Evolutionary conservation across 2,888 invertebrate genomes (phyloP).

Genomic region (Nasonovia ribisnigri): DNA sequence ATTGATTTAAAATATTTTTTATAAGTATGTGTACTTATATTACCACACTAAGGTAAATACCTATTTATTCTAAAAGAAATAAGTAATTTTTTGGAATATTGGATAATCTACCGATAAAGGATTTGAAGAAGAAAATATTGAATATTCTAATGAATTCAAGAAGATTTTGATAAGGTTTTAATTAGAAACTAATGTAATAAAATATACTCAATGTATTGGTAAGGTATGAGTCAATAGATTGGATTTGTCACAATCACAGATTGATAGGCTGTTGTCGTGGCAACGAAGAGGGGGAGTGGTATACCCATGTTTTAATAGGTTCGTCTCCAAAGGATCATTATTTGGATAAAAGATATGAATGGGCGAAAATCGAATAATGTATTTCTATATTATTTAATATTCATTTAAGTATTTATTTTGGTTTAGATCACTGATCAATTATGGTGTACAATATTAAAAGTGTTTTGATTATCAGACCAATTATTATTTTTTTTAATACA

Average conservation of each 20-base stretch:
- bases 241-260: constrained; percentile 9
- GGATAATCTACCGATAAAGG: not conserved
- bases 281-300: not conserved
- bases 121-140: not conserved
- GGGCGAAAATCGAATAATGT: not conserved
- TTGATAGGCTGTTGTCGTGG: not conserved
- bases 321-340: not conserved
- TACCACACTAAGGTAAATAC: not conserved
- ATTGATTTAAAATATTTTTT: not conserved
- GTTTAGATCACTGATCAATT: not conserved
- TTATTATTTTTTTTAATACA: not conserved
- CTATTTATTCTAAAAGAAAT: not conserved
- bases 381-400: not conserved
- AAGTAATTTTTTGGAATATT: not conserved
- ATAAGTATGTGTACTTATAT: not conserved
- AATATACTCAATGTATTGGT: not conserved
- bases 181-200: not conserved
- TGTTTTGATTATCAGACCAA: not conserved
- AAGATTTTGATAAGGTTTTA: not conserved
- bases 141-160: not conserved
- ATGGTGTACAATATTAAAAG: not conserved
- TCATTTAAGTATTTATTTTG: not conserved
- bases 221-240: not conserved
- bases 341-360: not conserved
- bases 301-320: constrained; percentile 2